Conservation (phyloP, 2,797 vertebrate species). For the Peromyscus aztecus region DNA sequence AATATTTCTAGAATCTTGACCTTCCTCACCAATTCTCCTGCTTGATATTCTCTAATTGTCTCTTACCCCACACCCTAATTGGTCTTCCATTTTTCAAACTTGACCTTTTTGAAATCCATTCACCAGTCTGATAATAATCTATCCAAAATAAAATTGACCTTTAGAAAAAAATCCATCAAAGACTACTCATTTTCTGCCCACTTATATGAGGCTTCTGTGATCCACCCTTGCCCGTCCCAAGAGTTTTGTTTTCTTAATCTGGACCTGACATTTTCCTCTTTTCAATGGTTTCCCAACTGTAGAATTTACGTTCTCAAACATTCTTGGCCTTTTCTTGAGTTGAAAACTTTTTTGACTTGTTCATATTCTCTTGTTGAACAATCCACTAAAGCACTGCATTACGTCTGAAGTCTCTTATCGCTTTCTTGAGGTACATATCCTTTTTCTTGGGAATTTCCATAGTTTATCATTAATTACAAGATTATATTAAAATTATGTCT, state of each 20-base stretch:
- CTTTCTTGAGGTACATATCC: neutral
- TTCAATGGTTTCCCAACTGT: neutral
- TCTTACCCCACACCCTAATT: neutral
- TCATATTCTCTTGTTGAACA: neutral
- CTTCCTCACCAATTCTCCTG: neutral
- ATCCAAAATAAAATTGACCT: slow-evolving; percentile 59
- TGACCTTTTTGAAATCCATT: slow-evolving; percentile 50
- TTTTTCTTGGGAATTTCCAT: neutral
- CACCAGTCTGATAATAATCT: neutral
- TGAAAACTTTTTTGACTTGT: neutral
- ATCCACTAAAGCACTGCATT: neutral
- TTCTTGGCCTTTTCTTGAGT: neutral
- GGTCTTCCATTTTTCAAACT: neutral
- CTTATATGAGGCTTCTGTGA: neutral
- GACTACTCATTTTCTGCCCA: neutral
- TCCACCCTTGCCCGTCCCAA: neutral
- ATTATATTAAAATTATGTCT: neutral
- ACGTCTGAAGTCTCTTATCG: neutral
- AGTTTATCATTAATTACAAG: neutral
- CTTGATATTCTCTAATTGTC: neutral
- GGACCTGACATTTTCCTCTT: slow-evolving; percentile 18
- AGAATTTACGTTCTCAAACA: slow-evolving; percentile 19
- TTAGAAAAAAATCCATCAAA: slow-evolving; percentile 44
- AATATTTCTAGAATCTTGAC: neutral
- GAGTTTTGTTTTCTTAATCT: neutral